Evolutionary conservation across 2,113 vertebrate genomes (phyloP).

Genomic region (Microtus ochrogaster): DNA sequence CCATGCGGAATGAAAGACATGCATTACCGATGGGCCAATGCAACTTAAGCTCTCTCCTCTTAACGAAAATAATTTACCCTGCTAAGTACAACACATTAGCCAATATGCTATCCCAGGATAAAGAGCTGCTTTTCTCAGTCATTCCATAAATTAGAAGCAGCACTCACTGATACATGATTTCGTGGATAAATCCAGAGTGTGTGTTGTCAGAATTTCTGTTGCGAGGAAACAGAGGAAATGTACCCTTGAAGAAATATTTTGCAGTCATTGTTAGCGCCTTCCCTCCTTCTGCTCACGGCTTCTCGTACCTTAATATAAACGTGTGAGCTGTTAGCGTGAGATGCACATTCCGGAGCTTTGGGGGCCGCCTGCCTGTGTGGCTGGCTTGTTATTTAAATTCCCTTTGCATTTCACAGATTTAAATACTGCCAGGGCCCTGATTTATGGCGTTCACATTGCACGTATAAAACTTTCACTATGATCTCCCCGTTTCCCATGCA

Average conservation of each 20-base stretch:
- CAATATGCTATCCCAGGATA: slow-evolving; percentile 3
- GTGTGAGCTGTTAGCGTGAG: slow-evolving; percentile 85
- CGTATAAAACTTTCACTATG: slow-evolving; percentile 27
- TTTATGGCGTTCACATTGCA: slow-evolving; percentile 73
- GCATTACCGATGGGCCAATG: neutral
- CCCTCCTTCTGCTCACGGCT: slow-evolving; percentile 80
- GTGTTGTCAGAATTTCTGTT: slow-evolving; percentile 88
- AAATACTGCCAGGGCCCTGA: slow-evolving; percentile 74
- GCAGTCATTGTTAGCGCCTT: slow-evolving; percentile 88
- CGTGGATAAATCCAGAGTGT: slow-evolving; percentile 81
- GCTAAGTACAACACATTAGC: slow-evolving; percentile 72
- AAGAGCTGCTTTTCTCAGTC: slow-evolving; percentile 65
- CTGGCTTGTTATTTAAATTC: slow-evolving; percentile 82
- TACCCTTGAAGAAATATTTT: slow-evolving; percentile 86
- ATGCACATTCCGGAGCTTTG: slow-evolving; percentile 80
- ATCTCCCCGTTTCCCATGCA: neutral
- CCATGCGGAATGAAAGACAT: slow-evolving; percentile 44
- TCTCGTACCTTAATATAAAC: slow-evolving; percentile 78
- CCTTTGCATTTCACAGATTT: slow-evolving; percentile 79
- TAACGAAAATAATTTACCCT: slow-evolving; percentile 75
- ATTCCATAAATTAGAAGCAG: slow-evolving; percentile 84
- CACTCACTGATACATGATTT: slow-evolving; percentile 83
- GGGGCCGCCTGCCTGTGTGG: slow-evolving; percentile 81
- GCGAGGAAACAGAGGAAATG: slow-evolving; percentile 87
- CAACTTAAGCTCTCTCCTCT: slow-evolving; percentile 48